Evolutionary conservation across 2,113 vertebrate species (phyloP).

Genomic region (Pluvialis apricaria): DNA sequence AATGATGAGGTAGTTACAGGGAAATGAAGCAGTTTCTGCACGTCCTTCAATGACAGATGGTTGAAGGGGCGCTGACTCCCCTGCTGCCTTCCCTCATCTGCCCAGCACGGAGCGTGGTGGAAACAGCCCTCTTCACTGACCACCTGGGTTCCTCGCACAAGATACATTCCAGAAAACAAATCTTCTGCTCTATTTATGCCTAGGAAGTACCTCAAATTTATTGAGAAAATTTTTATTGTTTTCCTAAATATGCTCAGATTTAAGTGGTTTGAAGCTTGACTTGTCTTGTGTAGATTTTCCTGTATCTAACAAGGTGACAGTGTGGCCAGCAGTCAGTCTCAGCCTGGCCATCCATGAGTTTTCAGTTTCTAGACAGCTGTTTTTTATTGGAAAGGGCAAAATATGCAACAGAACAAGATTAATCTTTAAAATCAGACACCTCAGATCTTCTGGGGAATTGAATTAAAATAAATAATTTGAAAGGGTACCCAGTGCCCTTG

Average conservation of each 20-base stretch:
- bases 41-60: not conserved
- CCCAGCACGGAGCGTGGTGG: not conserved
- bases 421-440: not conserved
- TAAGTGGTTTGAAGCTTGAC: not conserved
- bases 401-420: not conserved
- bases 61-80: not conserved
- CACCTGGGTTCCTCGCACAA: not conserved
- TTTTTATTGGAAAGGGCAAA: not conserved
- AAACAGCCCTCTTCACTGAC: not conserved
- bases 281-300: too few relatives aligned
- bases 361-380: not conserved
- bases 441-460: not conserved
- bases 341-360: not conserved
- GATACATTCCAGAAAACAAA: not conserved
- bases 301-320: fast-evolving
- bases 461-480: not conserved
- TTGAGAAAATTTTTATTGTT: not conserved
- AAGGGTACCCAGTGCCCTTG: not conserved
- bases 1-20: not conserved
- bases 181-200: not conserved
- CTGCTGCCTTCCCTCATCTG: not conserved
- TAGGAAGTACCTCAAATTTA: not conserved
- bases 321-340: not conserved
- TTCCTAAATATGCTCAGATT: not conserved
- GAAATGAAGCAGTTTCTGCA: not conserved